Percentiles rank a stretch among this genome's conserved stretches.
These are phyloP conservation scores for Galagoides demidoff DNA, from an alignment of 2,797 vertebrate genomes.

Conservation along the genomic window DNA sequence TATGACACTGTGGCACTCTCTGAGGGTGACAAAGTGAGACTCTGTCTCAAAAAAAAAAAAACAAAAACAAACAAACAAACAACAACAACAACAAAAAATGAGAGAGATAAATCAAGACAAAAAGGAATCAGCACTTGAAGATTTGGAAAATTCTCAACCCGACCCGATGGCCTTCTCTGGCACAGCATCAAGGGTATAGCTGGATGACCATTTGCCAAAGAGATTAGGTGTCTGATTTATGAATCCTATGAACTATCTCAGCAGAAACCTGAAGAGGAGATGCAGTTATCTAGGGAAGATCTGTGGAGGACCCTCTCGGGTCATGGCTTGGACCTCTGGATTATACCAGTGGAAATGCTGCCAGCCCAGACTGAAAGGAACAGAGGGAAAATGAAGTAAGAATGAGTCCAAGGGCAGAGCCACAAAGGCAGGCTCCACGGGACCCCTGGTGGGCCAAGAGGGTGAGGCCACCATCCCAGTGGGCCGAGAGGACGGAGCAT, in stretches of 20 bases:
- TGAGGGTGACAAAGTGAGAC: too few relatives aligned
- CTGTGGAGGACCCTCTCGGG: not conserved
- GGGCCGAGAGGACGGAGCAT: not conserved
- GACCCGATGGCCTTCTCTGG: not conserved
- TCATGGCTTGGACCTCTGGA: not conserved
- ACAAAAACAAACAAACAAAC: too few relatives aligned
- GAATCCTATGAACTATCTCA: not conserved
- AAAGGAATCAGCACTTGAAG: not conserved
- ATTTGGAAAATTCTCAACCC: not conserved
- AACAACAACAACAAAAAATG: not conserved
- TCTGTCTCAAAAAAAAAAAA: too few relatives aligned
- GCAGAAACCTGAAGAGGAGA: not conserved
- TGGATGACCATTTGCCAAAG: not conserved
- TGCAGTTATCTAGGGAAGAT: too few relatives aligned
- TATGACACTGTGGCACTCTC: too few relatives aligned
- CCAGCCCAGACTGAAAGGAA: not conserved
- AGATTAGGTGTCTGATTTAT: not conserved
- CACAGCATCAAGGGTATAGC: not conserved
- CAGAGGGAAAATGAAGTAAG: not conserved
- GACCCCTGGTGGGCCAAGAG: not conserved
- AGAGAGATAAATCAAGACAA: not conserved
- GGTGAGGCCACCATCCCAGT: too few relatives aligned
- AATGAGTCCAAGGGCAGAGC: not conserved
- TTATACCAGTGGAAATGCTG: not conserved
- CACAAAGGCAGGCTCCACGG: not conserved